Base-by-base conservation (phyloP, 1,140 invertebrate genomes). In the Adoxophyes honmai region DNA sequence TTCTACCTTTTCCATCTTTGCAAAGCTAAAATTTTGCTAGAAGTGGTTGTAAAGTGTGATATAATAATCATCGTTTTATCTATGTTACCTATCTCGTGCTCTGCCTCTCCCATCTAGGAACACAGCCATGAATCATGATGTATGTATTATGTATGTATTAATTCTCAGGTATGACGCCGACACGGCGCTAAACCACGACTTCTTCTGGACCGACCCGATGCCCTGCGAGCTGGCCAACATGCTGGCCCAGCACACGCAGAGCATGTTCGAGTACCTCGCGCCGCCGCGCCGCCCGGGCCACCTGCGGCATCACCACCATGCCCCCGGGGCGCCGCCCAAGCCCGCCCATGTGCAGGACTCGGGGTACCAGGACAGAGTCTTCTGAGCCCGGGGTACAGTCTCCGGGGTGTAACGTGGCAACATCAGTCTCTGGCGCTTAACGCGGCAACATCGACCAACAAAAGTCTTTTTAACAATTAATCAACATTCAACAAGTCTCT, bases 191-290 rank as follows among this genome's bases (percentile, higher is more conserved):
- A 98, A 99, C 90, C 98, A 99, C 72, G 97, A 99, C 75, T 99
- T 99, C 83, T 99, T 99, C 83, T 99, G 97, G 97, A 96, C 94
- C 0, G 97, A 98, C 81, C 98, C 98, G 21, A 96, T 98, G 94
- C 97, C 98, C 0, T 94, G 93, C 75, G 97, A 98, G 76, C 88
- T 99, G 0, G 95, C 93, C 18, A 96, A 96, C 89, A 98, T 98
- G 97, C 86, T 99, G 42, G 96, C 96, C 0, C 96, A 98, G 72
- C 97, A 98, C 78, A 94, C 94, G 0, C 96, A 97, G 68, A 98
- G 96, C 79, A 99, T 98, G 97, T 99, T 99, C 78, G 98, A 99
- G 84, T 99, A 96, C 79, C 87, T 98, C 42, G 96, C 97, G 0
- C 97, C 96, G 0, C 95, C 95, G 2, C 85, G 94, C 9, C 74